Evolutionary conservation across 2,113 vertebrate species (phyloP).

Genomic region (Scytalopus superciliaris): DNA sequence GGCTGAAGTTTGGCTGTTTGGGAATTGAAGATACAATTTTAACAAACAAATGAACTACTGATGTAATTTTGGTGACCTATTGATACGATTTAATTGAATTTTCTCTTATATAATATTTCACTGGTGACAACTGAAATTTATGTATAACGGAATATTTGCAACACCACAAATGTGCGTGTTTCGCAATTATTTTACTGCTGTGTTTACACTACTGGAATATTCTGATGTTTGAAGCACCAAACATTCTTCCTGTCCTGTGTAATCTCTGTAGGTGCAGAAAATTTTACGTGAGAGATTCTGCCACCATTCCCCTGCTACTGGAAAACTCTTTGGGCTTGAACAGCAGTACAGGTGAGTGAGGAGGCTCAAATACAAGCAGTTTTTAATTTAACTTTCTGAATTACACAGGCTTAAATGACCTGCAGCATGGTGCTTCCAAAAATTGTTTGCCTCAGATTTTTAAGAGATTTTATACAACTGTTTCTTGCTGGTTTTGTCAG

Average conservation of each 20-base stretch:
- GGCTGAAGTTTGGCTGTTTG: not conserved
- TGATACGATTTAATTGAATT: not conserved
- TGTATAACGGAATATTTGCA: not conserved
- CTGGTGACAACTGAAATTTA: not conserved
- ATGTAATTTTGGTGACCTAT: not conserved
- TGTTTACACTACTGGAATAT: accelerated
- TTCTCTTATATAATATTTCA: not conserved
- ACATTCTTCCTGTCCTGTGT: not conserved
- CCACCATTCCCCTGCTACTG: slow-evolving; percentile 58
- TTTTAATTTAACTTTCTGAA: not conserved
- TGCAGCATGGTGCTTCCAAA: not conserved
- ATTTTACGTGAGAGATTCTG: slow-evolving; percentile 87
- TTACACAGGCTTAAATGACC: not conserved
- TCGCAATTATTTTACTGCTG: not conserved
- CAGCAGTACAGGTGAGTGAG: slow-evolving; percentile 86
- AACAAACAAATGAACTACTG: not conserved
- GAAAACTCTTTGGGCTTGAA: slow-evolving; percentile 78
- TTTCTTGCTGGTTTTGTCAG: not conserved
- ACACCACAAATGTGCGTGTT: accelerated
- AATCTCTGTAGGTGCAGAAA: slow-evolving; percentile 77
- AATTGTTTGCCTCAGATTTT: not conserved
- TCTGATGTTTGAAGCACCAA: not conserved
- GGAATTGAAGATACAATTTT: not conserved
- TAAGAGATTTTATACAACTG: not conserved
- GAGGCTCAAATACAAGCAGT: not conserved